Evolutionary conservation across 2,113 vertebrate species (phyloP).

Genomic region (Danio rerio): GRCz12tu NC_133185.1:17310501-17311000

Average conservation of each 20-base stretch:
- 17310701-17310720: not conserved
- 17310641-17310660: not conserved
- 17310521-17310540: not conserved
- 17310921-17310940: not conserved
- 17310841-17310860: not conserved
- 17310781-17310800: not conserved
- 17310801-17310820: not conserved
- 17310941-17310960: too few relatives aligned
- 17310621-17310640: not conserved
- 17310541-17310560: conserved; percentile 14
- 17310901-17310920: not conserved
- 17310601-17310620: not conserved
- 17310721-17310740: not conserved
- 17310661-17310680: not conserved
- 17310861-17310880: not conserved
- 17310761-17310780: not conserved
- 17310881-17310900: too few relatives aligned
- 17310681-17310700: not conserved
- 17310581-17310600: conserved; percentile 21
- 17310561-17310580: not conserved
- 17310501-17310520: conserved; percentile 42
- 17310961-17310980: not conserved
- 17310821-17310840: not conserved
- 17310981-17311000: not conserved
- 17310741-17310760: not conserved